Conservation (phyloP, 2,797 vertebrate genomes). For the Taeniopygia guttata region DNA sequence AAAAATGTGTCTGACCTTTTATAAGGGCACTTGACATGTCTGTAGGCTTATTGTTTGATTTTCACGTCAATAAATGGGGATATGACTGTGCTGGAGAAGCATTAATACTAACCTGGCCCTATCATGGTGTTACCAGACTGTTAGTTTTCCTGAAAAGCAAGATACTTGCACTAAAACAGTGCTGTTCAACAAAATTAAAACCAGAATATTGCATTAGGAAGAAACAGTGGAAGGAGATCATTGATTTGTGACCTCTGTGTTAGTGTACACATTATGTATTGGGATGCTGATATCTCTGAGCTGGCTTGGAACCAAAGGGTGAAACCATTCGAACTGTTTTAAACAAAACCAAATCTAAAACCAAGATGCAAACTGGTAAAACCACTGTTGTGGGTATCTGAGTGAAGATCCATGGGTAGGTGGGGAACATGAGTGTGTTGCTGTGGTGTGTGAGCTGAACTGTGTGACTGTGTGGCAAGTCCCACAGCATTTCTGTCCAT, state of each 20-base stretch:
- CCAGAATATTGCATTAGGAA: background rate
- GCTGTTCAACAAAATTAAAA: background rate
- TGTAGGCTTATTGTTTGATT: background rate
- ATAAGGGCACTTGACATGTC: background rate
- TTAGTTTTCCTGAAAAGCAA: background rate
- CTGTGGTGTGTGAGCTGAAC: background rate
- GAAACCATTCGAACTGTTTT: background rate
- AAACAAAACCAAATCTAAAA: background rate
- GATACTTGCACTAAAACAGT: background rate
- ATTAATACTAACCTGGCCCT: background rate
- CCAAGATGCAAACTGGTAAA: background rate
- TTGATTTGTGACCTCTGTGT: background rate
- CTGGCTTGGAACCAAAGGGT: background rate
- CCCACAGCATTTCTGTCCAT: background rate
- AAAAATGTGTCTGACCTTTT: background rate
- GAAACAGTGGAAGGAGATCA: background rate
- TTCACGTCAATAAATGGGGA: background rate
- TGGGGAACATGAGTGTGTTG: fast-evolving
- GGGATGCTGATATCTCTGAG: background rate
- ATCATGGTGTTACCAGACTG: background rate
- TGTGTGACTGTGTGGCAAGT: background rate
- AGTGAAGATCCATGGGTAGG: background rate
- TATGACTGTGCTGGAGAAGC: background rate
- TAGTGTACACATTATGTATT: background rate
- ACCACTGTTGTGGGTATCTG: background rate